phyloP scores from a whole-genome alignment of 2,888 invertebrate species.

The Leptothorax acervorum region DNA sequence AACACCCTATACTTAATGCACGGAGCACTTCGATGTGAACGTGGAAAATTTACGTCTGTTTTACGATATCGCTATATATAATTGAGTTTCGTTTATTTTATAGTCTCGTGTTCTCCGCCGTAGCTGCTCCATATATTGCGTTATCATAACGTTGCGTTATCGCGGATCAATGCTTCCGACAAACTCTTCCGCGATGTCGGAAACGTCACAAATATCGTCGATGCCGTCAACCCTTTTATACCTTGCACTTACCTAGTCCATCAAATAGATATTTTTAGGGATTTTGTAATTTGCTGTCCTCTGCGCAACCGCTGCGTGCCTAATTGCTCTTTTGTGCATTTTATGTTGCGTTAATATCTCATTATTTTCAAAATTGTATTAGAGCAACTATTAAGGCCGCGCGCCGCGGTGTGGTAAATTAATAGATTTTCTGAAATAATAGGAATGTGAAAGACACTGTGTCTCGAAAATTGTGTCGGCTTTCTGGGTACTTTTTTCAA shows the following conservation, averaged over 20 bases:
- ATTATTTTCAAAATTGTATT: background rate
- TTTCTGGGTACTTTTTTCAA: conserved; percentile 31
- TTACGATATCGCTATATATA: conserved; percentile 64
- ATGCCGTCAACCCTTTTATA: background rate
- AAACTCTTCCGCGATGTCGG: background rate
- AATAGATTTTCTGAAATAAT: conserved; percentile 7
- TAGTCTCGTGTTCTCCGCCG: conserved; percentile 52
- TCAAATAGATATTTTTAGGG: background rate
- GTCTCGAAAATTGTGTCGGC: background rate
- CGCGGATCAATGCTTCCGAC: conserved; percentile 1
- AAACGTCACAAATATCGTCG: background rate
- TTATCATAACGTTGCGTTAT: conserved; percentile 21
- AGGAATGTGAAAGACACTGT: conserved; percentile 15
- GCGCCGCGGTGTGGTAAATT: background rate
- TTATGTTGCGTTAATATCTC: background rate
- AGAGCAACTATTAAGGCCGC: background rate
- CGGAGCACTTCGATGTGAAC: conserved; percentile 27
- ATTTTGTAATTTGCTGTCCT: background rate
- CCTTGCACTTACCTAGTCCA: background rate
- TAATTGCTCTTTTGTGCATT: background rate
- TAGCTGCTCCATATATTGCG: background rate
- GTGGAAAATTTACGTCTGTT: conserved; percentile 68
- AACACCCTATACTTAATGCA: background rate
- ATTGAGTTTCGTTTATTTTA: conserved; percentile 70
- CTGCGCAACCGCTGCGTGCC: background rate